Evolutionary conservation across 2,888 invertebrate genomes (phyloP).

Genomic region (Agrilus cyanescens): DNA sequence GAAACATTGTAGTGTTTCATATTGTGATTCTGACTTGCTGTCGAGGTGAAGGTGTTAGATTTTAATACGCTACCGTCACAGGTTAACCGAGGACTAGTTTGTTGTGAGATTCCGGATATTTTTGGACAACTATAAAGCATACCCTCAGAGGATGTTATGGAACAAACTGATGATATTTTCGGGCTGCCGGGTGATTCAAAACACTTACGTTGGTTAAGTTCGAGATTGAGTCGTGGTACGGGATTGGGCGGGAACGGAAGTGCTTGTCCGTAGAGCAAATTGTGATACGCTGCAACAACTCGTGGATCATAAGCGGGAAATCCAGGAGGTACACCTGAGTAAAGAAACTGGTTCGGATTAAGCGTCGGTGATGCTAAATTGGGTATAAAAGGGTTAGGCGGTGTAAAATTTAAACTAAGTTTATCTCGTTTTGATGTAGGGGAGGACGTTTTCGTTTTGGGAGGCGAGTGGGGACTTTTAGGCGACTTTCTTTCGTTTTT

Average conservation of each 20-base stretch:
- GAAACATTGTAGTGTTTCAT: too few species aligned
- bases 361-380: constrained; percentile 32
- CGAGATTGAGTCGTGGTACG: constrained; percentile 19
- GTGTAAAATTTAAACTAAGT: constrained; percentile 31
- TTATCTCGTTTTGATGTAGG: constrained; percentile 22
- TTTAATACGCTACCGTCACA: too few species aligned
- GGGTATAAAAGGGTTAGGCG: constrained; percentile 35
- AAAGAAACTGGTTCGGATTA: constrained; percentile 32
- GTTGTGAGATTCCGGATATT: too few species aligned
- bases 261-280: constrained; percentile 24
- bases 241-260: constrained; percentile 23
- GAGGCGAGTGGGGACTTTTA: constrained; percentile 30
- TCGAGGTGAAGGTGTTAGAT: too few species aligned
- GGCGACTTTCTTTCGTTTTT: constrained; percentile 29
- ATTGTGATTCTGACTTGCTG: too few species aligned
- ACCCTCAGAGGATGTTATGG: too few species aligned
- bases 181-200: constrained; percentile 20
- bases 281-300: constrained; percentile 32
- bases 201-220: constrained; percentile 20
- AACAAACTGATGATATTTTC: constrained; percentile 7
- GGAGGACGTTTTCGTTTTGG: constrained; percentile 21
- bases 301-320: constrained; percentile 33
- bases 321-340: constrained; percentile 25
- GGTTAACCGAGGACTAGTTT: too few species aligned
- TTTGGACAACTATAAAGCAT: too few species aligned